Evolutionary conservation across 2,888 invertebrate species (phyloP).

Genomic region (Coleophora flavipennella): DNA sequence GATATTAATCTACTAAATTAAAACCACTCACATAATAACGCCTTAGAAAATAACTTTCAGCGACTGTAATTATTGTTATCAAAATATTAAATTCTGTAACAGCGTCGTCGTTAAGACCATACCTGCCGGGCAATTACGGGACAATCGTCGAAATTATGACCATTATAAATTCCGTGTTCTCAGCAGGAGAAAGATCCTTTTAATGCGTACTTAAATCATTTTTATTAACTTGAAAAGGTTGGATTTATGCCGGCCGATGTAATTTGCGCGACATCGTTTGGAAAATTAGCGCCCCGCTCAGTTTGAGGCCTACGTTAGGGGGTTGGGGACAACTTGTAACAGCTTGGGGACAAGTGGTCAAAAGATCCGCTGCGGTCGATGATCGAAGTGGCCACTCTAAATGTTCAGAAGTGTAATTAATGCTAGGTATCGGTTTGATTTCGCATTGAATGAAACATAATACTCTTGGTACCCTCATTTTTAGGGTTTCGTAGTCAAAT

Average conservation of each 20-base stretch:
- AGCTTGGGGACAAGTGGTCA: background rate
- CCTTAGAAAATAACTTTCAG: background rate
- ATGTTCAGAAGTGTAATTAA: background rate
- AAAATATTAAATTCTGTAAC: conserved; percentile 2
- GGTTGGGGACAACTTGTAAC: background rate
- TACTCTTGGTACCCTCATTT: no score
- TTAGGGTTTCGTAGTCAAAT: no score
- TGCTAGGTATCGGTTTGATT: no score
- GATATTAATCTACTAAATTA: conserved; percentile 40
- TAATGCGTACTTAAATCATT: conserved; percentile 66
- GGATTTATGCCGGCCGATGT: conserved; percentile 53
- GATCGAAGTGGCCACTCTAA: no score
- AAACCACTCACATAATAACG: conserved; percentile 25
- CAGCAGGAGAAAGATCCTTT: conserved; percentile 52
- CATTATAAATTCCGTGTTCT: conserved; percentile 58
- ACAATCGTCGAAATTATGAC: conserved; percentile 49
- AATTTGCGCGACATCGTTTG: conserved; percentile 39
- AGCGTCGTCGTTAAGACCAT: conserved; percentile 10
- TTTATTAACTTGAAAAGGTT: conserved; percentile 68
- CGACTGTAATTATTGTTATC: background rate
- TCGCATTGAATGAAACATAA: no score
- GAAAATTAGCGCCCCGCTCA: conserved; percentile 32
- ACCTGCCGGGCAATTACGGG: conserved; percentile 32
- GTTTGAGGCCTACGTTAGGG: conserved; percentile 9
- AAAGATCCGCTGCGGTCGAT: background rate